A percentile compares a stretch with the other conserved stretches of the same genome.
These are phyloP conservation scores for Gymnogyps californianus DNA, from an alignment of 2,113 vertebrate species.

Conservation along the genomic window DNA sequence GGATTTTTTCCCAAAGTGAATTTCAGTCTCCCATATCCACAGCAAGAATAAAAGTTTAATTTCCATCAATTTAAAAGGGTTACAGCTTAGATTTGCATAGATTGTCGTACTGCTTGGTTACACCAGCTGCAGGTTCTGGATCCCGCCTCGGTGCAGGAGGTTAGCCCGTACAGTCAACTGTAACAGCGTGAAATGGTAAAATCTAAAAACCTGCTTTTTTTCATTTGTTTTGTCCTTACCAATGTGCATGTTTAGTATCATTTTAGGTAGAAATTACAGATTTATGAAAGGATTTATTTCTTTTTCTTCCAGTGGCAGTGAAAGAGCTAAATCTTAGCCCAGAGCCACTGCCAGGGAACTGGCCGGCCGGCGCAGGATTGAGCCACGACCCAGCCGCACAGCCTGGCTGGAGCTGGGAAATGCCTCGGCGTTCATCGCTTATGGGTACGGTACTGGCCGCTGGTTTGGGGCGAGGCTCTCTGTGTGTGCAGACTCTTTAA, in stretches of 20 bases:
- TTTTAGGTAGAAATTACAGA: neutral
- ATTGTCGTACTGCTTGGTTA: neutral
- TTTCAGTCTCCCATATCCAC: neutral
- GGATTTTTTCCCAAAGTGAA: neutral
- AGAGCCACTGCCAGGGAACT: accelerated
- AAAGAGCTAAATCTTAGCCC: neutral
- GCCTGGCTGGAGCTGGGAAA: neutral
- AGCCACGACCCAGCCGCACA: accelerated
- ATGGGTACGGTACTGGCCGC: accelerated
- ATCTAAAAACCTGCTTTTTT: neutral
- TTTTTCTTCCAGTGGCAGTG: neutral
- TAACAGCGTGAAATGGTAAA: neutral
- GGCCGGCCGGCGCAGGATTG: accelerated
- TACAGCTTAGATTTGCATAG: neutral
- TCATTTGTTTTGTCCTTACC: neutral
- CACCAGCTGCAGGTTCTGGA: neutral
- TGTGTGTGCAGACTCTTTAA: neutral
- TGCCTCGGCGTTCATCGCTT: accelerated
- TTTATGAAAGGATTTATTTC: neutral
- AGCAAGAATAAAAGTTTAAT: neutral
- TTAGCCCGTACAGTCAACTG: neutral
- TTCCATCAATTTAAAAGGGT: neutral
- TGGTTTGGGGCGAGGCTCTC: neutral
- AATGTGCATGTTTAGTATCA: neutral
- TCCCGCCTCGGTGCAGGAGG: accelerated